A percentile compares a stretch with the other conserved stretches of the same genome.
These are phyloP conservation scores for Pseudachorutes palmiensis DNA, from an alignment of 1,140 invertebrate genomes.

Conservation along the genomic window DNA sequence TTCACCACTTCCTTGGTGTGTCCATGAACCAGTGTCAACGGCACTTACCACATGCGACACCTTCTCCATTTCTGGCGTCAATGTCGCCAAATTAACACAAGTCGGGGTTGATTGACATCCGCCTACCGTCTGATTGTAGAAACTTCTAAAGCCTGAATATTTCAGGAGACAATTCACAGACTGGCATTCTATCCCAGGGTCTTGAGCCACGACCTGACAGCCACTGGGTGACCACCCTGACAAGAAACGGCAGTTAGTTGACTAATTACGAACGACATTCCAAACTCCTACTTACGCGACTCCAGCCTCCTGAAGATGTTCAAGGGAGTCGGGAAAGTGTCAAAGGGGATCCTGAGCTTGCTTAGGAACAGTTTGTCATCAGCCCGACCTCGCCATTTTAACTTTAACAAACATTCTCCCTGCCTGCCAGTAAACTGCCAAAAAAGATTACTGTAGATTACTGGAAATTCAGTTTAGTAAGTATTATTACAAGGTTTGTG, in stretches of 20 bases:
- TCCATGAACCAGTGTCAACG: too few species aligned
- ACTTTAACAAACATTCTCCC: neutral
- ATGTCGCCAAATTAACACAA: neutral
- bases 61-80: neutral
- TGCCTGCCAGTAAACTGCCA: neutral
- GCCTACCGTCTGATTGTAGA: neutral
- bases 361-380: neutral
- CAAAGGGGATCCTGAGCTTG: neutral
- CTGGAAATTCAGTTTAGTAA: neutral
- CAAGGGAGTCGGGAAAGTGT: neutral
- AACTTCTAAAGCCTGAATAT: slow-evolving; percentile 1
- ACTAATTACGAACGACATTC: neutral
- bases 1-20: too few species aligned
- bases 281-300: neutral
- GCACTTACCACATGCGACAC: too few species aligned
- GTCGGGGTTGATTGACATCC: neutral
- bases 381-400: neutral
- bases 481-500: neutral
- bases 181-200: neutral
- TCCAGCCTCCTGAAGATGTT: neutral
- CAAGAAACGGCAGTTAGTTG: neutral
- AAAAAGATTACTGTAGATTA: neutral
- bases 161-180: neutral
- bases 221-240: neutral
- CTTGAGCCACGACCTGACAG: neutral